Conservation (phyloP, 2,113 vertebrate species). For the Mustelus asterias region DNA sequence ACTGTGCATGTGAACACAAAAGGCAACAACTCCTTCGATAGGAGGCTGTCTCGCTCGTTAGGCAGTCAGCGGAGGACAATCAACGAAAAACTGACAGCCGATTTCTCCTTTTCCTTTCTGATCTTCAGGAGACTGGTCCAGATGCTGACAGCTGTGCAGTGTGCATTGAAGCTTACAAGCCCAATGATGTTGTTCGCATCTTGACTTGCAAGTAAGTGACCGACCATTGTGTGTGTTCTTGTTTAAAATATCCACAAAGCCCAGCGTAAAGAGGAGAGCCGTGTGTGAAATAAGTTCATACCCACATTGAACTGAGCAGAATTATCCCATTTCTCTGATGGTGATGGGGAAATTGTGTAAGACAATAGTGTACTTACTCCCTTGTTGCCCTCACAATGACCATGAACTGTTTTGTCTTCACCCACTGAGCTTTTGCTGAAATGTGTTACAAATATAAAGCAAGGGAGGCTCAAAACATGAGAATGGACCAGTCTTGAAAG, state of each 20-base stretch:
- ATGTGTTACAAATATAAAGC: not conserved
- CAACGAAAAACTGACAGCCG: not conserved
- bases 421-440: not conserved
- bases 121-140: constrained; percentile 60
- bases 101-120: constrained; percentile 33
- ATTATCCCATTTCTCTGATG: not conserved
- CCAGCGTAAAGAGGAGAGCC: too few relatives aligned
- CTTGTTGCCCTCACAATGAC: not conserved
- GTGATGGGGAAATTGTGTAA: not conserved
- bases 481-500: not conserved
- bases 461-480: not conserved
- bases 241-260: not conserved
- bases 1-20: not conserved
- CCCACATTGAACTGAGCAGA: not conserved
- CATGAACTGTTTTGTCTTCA: not conserved
- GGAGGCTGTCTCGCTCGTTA: not conserved
- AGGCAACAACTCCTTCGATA: not conserved
- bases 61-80: not conserved
- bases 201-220: constrained; percentile 80
- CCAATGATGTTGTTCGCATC: constrained; percentile 76
- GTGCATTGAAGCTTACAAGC: constrained; percentile 80
- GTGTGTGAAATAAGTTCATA: not conserved
- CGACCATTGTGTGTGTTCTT: not conserved
- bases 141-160: constrained; percentile 77
- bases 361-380: not conserved